Conservation (phyloP, 2,888 invertebrate genomes). For the Nomada lathburiana region DNA sequence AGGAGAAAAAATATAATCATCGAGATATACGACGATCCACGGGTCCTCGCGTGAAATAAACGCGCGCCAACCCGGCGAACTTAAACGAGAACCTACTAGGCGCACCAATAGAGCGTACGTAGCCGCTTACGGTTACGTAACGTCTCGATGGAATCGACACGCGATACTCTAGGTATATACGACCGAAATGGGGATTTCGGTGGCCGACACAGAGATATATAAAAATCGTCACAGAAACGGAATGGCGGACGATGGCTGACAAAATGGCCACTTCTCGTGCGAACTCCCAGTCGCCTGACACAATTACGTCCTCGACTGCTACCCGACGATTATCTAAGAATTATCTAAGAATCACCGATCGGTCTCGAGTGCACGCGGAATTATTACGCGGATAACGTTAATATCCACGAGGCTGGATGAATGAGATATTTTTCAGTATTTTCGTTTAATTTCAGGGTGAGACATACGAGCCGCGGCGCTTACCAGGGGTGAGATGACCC, state of each 20-base stretch:
- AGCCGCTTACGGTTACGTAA: conserved; percentile 68
- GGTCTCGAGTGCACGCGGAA: neutral
- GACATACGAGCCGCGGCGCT: conserved; percentile 85
- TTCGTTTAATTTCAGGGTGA: conserved; percentile 65
- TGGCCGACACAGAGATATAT: neutral
- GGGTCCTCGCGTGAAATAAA: neutral
- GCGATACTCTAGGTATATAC: neutral
- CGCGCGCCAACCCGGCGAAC: conserved; percentile 36
- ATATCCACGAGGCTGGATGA: neutral
- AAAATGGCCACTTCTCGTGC: conserved; percentile 65
- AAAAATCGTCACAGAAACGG: neutral
- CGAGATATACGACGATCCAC: no score
- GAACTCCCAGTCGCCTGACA: neutral
- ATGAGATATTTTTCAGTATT: neutral
- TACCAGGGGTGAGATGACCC: conserved; percentile 86
- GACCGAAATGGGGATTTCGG: conserved; percentile 5
- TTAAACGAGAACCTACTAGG: conserved; percentile 6
- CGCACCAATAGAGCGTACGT: conserved; percentile 13
- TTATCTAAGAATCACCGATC: neutral
- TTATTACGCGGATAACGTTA: neutral
- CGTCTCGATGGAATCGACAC: conserved; percentile 35
- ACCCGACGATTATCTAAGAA: conserved; percentile 14
- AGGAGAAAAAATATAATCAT: neutral
- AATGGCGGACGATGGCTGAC: conserved; percentile 21
- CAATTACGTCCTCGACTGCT: neutral